phyloP scores from a whole-genome alignment of 2,113 vertebrate species.

The Felis catus region DNA sequence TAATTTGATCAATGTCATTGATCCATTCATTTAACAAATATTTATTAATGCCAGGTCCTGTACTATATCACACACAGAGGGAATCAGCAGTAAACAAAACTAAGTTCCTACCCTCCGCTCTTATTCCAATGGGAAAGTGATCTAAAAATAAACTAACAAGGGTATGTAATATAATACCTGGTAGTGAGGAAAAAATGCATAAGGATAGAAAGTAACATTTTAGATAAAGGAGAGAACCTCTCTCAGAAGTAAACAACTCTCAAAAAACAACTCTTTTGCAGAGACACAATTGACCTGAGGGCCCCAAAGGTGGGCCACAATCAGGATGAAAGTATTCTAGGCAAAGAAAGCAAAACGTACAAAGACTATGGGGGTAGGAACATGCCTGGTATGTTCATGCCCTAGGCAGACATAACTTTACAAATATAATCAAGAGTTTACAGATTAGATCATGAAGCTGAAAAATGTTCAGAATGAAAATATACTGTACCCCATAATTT shows the following conservation, averaged over 20 bases:
- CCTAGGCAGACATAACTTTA: background rate
- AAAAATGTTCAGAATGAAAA: background rate
- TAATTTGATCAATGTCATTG: background rate
- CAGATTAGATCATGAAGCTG: background rate
- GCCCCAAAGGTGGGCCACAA: background rate
- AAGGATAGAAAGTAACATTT: background rate
- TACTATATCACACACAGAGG: background rate
- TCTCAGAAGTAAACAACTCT: background rate
- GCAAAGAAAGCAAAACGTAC: background rate
- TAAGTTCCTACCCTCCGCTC: background rate
- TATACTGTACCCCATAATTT: background rate
- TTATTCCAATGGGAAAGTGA: background rate
- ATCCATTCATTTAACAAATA: background rate
- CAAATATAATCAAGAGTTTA: background rate
- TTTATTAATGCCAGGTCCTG: background rate
- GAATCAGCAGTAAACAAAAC: background rate
- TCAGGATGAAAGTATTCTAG: background rate
- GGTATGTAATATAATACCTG: background rate
- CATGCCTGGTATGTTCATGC: background rate
- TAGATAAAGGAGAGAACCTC: background rate
- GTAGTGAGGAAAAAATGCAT: background rate
- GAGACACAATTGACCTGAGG: background rate
- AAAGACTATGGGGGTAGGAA: background rate
- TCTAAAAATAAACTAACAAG: constrained; percentile 7
- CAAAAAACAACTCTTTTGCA: background rate